Percentiles rank a stretch among this genome's conserved stretches.
Conservation (phyloP, 2,797 vertebrate species). For the Phaenicophaeus curvirostris region DNA sequence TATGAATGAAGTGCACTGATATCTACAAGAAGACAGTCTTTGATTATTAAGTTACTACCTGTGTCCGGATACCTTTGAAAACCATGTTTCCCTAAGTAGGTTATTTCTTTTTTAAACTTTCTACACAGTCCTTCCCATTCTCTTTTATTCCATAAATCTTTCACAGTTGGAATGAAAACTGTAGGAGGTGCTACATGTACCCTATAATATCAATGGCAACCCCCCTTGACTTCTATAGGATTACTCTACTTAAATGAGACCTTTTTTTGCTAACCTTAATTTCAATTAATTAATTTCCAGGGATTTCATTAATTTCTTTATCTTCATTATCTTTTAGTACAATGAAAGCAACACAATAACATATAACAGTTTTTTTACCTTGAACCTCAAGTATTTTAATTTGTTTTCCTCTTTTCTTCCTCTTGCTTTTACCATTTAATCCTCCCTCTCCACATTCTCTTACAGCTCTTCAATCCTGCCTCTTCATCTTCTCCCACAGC, state of each 20-base stretch:
- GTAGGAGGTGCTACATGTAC: not conserved
- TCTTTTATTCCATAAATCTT: not conserved
- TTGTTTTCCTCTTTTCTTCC: not conserved
- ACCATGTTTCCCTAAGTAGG: not conserved
- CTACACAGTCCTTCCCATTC: not conserved
- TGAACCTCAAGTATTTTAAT: not conserved
- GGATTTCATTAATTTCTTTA: not conserved
- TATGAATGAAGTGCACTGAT: not conserved
- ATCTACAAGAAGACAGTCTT: not conserved
- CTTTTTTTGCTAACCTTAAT: not conserved
- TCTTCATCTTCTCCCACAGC: not conserved
- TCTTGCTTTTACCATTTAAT: not conserved
- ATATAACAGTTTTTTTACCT: not conserved
- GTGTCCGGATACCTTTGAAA: not conserved
- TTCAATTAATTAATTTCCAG: not conserved
- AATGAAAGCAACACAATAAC: not conserved
- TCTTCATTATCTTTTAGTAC: not conserved
- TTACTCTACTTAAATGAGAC: not conserved
- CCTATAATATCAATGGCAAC: not conserved
- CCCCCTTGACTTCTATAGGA: not conserved
- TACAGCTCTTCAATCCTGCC: not conserved
- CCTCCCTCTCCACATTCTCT: not conserved
- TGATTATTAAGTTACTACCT: not conserved
- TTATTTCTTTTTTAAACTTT: not conserved
- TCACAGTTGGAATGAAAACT: not conserved